These are phyloP conservation scores for Sebastes minor DNA, from an alignment of 2,797 vertebrate species.

Conservation along the genomic window DNA sequence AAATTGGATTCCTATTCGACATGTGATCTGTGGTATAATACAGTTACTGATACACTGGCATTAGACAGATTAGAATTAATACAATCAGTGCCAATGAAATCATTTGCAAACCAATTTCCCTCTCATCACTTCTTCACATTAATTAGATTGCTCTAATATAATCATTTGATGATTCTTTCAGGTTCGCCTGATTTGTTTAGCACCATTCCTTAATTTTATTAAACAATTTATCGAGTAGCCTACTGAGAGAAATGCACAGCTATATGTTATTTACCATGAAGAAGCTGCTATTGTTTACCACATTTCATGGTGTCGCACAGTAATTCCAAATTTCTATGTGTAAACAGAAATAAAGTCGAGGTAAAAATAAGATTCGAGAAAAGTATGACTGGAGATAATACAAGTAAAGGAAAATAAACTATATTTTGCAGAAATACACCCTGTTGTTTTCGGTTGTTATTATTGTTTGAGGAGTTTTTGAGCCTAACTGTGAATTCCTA, in stretches of 20 bases:
- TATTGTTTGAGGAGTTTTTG: conserved; percentile 8
- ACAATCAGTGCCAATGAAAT: conserved; percentile 16
- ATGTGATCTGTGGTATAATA: conserved; percentile 18
- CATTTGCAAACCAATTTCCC: conserved; percentile 17
- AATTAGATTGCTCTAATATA: conserved; percentile 23
- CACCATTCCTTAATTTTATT: conserved; percentile 1
- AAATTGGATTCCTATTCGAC: conserved; percentile 43
- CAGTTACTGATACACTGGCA: conserved; percentile 19
- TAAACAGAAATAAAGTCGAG: neutral
- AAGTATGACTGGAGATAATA: conserved; percentile 21
- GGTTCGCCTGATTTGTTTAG: conserved; percentile 11
- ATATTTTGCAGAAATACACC: neutral
- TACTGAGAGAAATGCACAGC: neutral
- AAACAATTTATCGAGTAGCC: neutral
- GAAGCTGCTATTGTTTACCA: neutral
- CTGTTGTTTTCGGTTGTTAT: neutral
- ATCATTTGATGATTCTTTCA: conserved; percentile 3
- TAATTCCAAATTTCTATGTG: neutral
- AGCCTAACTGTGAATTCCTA: conserved; percentile 25
- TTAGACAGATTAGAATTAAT: conserved; percentile 30
- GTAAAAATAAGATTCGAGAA: neutral
- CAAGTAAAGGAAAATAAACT: conserved; percentile 1
- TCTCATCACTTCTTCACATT: neutral
- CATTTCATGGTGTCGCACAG: neutral
- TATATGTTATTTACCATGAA: neutral